Evolutionary conservation across 2,888 invertebrate genomes (phyloP).

Genomic region (Gryllus longicercus): DNA sequence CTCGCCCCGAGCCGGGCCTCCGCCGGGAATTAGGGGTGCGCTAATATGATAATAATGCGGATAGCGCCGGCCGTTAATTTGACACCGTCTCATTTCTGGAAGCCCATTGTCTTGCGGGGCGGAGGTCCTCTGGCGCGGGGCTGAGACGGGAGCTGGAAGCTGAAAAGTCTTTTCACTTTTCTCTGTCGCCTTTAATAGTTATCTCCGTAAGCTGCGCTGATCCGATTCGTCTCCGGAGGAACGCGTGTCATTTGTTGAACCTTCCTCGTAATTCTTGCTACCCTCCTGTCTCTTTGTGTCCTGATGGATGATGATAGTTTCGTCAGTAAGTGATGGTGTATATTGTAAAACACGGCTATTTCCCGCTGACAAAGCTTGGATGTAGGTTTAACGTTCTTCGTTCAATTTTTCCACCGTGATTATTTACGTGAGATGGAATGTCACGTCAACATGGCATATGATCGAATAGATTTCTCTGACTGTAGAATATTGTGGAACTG

Average conservation of each 20-base stretch:
- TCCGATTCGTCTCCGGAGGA: background rate
- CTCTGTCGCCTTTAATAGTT: background rate
- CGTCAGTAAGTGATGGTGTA: no score
- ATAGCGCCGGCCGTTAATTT: background rate
- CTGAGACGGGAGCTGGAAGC: background rate
- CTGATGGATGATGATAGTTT: no score
- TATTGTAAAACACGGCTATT: no score
- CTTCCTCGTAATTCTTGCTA: background rate
- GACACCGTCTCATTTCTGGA: background rate
- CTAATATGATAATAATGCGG: constrained; percentile 17
- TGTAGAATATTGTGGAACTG: no score
- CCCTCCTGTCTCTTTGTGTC: no score
- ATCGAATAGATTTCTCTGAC: no score
- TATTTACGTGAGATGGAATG: no score
- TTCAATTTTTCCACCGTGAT: no score
- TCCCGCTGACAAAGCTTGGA: no score
- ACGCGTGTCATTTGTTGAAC: background rate
- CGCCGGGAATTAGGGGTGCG: background rate
- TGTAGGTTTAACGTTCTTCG: no score
- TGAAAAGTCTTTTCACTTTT: background rate
- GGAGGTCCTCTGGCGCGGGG: background rate
- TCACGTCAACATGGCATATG: no score
- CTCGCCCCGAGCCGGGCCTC: no score
- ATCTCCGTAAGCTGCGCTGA: background rate
- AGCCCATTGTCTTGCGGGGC: constrained; percentile 1